Evolutionary conservation across 1,140 invertebrate species (phyloP).

Genomic region (Drosophila truncata): DNA sequence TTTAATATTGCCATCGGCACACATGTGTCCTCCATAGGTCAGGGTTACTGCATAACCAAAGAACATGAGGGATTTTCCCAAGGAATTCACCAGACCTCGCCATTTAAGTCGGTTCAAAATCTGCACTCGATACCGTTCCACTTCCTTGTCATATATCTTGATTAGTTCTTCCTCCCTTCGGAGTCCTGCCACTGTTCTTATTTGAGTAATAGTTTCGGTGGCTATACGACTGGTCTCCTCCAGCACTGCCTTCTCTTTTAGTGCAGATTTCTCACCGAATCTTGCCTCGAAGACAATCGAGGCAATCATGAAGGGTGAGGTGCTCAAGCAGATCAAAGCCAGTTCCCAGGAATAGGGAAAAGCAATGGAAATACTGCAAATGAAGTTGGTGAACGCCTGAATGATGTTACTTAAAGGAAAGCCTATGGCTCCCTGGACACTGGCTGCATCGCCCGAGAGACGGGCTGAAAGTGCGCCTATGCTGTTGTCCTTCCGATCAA

Average conservation of each 20-base stretch:
- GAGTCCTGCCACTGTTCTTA: constrained; percentile 91
- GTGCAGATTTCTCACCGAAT: constrained; percentile 88
- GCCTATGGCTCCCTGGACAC: constrained; percentile 94
- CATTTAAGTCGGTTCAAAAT: constrained; percentile 89
- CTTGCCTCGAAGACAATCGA: constrained; percentile 91
- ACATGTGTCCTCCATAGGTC: constrained; percentile 93
- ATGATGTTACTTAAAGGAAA: constrained; percentile 92
- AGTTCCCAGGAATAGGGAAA: constrained; percentile 93
- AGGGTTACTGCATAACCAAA: constrained; percentile 93
- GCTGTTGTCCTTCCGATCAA: constrained; percentile 91
- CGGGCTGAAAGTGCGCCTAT: constrained; percentile 92
- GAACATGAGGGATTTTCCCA: constrained; percentile 92
- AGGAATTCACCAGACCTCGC: constrained; percentile 91
- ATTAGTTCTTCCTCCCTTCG: constrained; percentile 86
- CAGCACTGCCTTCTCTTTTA: constrained; percentile 88
- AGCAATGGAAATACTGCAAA: constrained; percentile 90
- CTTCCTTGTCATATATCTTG: constrained; percentile 87
- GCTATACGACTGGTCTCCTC: constrained; percentile 90
- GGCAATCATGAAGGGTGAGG: constrained; percentile 91
- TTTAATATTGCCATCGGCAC: constrained; percentile 85
- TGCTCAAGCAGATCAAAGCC: constrained; percentile 91
- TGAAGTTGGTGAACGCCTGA: constrained; percentile 91
- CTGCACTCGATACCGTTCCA: constrained; percentile 86
- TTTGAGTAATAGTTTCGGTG: constrained; percentile 91
- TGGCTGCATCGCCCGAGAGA: constrained; percentile 91